These are phyloP conservation scores for Smutsia gigantea DNA, from an alignment of 2,797 vertebrate species.

Conservation along the genomic window DNA sequence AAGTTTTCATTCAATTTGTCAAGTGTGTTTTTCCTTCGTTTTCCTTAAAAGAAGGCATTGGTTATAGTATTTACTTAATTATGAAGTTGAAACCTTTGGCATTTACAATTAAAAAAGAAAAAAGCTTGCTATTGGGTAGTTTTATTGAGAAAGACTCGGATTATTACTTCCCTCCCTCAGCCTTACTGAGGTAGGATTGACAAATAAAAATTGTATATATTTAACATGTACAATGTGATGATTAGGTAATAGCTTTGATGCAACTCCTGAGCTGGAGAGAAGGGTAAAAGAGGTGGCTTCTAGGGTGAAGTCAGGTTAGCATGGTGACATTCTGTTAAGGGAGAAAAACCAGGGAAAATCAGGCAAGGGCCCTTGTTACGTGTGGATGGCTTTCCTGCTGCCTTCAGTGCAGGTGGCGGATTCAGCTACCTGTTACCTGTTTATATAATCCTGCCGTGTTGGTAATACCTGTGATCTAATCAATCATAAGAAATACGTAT, in stretches of 20 bases:
- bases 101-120: not conserved
- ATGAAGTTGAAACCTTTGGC: not conserved
- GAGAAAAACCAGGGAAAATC: not conserved
- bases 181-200: not conserved
- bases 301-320: not conserved
- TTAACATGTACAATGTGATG: not conserved
- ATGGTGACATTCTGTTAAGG: not conserved
- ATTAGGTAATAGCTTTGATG: not conserved
- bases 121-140: not conserved
- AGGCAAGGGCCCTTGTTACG: not conserved
- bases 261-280: not conserved
- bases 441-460: conserved; percentile 62
- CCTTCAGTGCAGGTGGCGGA: not conserved
- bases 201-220: not conserved
- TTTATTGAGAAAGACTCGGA: not conserved
- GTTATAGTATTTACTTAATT: conserved; percentile 24
- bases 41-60: not conserved
- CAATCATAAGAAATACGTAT: too few relatives aligned
- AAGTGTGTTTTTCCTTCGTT: not conserved
- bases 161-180: not conserved
- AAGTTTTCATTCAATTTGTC: conserved; percentile 1
- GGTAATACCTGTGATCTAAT: too few relatives aligned
- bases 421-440: not conserved
- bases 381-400: not conserved
- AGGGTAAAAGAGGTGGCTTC: not conserved